Evolutionary conservation across 2,113 vertebrate genomes (phyloP).

Genomic region (Naja naja): DNA sequence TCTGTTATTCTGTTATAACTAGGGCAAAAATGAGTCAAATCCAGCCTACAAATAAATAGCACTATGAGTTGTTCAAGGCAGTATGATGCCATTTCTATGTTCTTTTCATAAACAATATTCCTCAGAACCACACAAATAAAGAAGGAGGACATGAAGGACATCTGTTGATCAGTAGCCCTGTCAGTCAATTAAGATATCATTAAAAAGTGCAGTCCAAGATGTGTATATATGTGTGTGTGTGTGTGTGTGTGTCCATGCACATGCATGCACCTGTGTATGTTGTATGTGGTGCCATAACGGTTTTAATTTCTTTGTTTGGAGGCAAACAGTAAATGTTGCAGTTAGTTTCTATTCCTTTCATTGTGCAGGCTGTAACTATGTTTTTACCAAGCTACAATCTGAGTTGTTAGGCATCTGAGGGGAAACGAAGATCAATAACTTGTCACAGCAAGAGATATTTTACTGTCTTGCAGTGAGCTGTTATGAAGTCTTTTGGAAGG

Average conservation of each 20-base stretch:
- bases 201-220: not conserved
- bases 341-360: slow-evolving; percentile 32
- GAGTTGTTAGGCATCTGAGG: slow-evolving; percentile 62
- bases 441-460: slow-evolving; percentile 64
- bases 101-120: not conserved
- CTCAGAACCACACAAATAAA: not conserved
- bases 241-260: not conserved
- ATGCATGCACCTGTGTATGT: accelerated
- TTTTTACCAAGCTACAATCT: slow-evolving; percentile 57
- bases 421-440: slow-evolving; percentile 71
- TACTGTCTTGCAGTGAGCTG: slow-evolving; percentile 52
- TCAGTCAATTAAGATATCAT: slow-evolving; percentile 7
- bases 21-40: not conserved
- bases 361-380: slow-evolving; percentile 27
- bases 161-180: not conserved
- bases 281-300: not conserved
- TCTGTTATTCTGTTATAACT: not conserved
- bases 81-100: not conserved
- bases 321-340: slow-evolving; percentile 41
- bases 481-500: not conserved
- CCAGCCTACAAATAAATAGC: not conserved
- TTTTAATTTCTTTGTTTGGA: slow-evolving; percentile 40
- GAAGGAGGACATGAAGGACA: not conserved
- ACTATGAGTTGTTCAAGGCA: not conserved
- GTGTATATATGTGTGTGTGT: not conserved